Base-by-base conservation (phyloP, 2,888 invertebrate species). In the Octonoba sinensis region DNA sequence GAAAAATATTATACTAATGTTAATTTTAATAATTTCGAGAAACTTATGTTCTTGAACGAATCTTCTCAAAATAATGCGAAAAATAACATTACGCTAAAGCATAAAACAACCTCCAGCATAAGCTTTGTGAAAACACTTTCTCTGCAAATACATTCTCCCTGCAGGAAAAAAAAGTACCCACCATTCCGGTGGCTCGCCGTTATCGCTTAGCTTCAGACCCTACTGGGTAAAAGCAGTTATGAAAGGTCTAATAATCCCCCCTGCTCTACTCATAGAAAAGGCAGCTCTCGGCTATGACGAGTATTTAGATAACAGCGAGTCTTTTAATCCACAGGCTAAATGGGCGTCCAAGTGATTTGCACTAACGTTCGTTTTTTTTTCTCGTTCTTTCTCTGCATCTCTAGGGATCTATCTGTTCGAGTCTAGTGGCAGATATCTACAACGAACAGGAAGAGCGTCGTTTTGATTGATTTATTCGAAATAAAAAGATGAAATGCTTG, bases 251-350 rank as follows among this genome's bases (percentile, higher is more conserved):
- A 73, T 79, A 79, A 79, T 79, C 70, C 73, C 79, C 54, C 70
- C 36, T 70, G 46, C 76, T 49, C 15, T 22, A 27, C 20, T 62
- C 49, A 66, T 72, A 66, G 72, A 79, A 73, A 67, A 62, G 59
- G 64, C 76, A 56, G 54, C 74, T 59, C 18, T 44, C 57, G 70
- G 81, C 81, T 65, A 75, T 82, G 70, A 74, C 22, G 75, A 70
- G 75, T 75, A 64, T 71, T 71, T 75, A 82, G 81, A 82, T 82
- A 82, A 82, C 70, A 71, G 81, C 18, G 69, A 81, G 81, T 64
- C 75, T 70, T 75, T 74, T 82, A 74, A 82, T 75, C 81, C 70
- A 82, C 64, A 65, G 51, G 47, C 60, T 67, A 66, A 70, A 73
- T 69, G 69, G 65, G 66, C 22, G 24, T 66, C 27, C 36, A 73